Base-by-base conservation (phyloP, 2,113 vertebrate genomes). In the Odobenus rosmarus region DNA sequence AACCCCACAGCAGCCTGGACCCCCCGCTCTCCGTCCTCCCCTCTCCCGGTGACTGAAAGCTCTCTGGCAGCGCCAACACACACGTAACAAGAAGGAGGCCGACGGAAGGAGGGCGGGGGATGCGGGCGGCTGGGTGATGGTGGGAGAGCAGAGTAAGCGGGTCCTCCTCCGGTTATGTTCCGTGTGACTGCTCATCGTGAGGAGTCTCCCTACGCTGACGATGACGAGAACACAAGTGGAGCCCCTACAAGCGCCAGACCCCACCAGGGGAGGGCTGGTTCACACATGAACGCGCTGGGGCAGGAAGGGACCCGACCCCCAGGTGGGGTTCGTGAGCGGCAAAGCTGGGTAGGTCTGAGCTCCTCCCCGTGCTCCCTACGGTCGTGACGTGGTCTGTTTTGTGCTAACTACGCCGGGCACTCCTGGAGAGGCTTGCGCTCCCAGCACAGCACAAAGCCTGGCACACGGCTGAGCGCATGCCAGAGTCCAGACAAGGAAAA, bases 341-440 rank as follows among this genome's bases (percentile, higher is more conserved):
- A 14, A 13, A 42, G 36, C 36, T 3, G 12, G 39, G 36, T 5
- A 2, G 5, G 19, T 33, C 62, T 67, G 11, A 74, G 21, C 10
- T 21, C 33, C 8, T 36, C 67, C 11, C 67, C 8, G 18, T 69
- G 33, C 16, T 69, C 18, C 18, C 33, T 10, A 36, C 0, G 1
- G n/a, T 9, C 7, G 1, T 15, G 64, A 15, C 0, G 8, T 0
- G 18, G 7, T n/a, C 33, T 28, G 42, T n/a, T 15, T 10, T 33
- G 42, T 31, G 15, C 74, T 51, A 51, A 19, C 7, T 0, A 8
- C 1, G 1, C 39, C 24, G 24, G 72, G 42, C 1, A 14, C 72
- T 24, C 9, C 5, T 0, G 71, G 23, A 26, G 23, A 7, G 72
- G 39, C 39, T 0, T 11, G 2, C 3, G 7, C 39, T 26, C 6